Conservation (phyloP, 2,888 invertebrate genomes). For the Drosophila mayaguana region DNA sequence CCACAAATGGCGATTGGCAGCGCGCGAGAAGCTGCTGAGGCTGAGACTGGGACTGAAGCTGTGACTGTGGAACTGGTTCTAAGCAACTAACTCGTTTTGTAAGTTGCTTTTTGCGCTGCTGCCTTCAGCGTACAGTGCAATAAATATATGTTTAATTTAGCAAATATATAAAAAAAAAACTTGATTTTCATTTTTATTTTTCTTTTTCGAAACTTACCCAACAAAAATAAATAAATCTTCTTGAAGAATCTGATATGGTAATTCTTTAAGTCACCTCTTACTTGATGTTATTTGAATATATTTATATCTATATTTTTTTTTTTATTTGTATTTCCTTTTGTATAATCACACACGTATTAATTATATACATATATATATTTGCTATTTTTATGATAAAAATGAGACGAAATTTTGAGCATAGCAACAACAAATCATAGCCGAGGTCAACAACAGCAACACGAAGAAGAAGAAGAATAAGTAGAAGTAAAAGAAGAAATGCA, state of each 20-base stretch:
- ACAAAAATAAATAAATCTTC: slow-evolving; percentile 36
- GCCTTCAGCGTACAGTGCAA: slow-evolving; percentile 29
- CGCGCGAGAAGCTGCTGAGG: slow-evolving; percentile 35
- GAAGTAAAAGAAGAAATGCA: slow-evolving; percentile 11
- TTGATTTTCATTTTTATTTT: slow-evolving; percentile 28
- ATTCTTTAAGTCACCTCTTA: slow-evolving; percentile 31
- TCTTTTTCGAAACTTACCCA: slow-evolving; percentile 53
- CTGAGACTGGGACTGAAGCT: slow-evolving; percentile 4
- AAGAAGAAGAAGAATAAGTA: slow-evolving; percentile 3
- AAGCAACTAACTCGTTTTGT: slow-evolving; percentile 71
- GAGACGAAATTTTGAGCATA: slow-evolving; percentile 49
- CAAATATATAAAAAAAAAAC: slow-evolving; percentile 38
- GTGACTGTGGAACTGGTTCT: slow-evolving; percentile 61
- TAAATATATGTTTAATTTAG: slow-evolving; percentile 20
- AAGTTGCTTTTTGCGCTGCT: slow-evolving; percentile 25
- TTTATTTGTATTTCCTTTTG: slow-evolving; percentile 4
- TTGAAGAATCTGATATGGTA: slow-evolving; percentile 36
- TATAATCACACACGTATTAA: slow-evolving; percentile 19
- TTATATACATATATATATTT: slow-evolving; percentile 16
- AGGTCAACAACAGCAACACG: slow-evolving; percentile 49
- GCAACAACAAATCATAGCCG: slow-evolving; percentile 60
- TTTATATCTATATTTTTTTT: neutral
- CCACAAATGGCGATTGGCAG: slow-evolving; percentile 8
- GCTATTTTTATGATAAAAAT: slow-evolving; percentile 53
- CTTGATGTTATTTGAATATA: slow-evolving; percentile 3